Evolutionary conservation across 2,113 vertebrate genomes (phyloP).

Genomic region (Parus major): DNA sequence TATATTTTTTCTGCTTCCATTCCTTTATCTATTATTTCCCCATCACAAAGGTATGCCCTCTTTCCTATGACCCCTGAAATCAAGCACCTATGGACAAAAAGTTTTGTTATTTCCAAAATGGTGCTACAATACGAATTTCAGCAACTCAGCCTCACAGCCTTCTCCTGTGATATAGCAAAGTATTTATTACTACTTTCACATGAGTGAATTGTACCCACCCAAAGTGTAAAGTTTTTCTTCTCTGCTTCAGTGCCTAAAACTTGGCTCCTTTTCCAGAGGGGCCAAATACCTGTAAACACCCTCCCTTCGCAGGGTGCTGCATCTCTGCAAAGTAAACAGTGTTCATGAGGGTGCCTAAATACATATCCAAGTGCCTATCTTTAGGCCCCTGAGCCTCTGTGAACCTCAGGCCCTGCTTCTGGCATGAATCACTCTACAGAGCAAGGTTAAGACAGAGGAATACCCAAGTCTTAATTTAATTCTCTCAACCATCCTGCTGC

Average conservation of each 20-base stretch:
- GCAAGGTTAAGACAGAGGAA: neutral
- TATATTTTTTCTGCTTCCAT: neutral
- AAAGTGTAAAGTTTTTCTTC: neutral
- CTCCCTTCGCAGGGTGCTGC: neutral
- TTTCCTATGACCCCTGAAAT: neutral
- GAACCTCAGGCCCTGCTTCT: neutral
- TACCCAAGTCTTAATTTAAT: conserved; percentile 18
- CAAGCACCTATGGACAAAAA: neutral
- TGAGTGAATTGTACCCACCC: neutral
- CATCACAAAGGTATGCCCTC: neutral
- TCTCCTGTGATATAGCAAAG: neutral
- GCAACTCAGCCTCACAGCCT: neutral
- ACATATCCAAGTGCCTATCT: neutral
- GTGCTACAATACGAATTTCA: neutral
- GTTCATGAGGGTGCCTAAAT: neutral
- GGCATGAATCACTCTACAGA: neutral
- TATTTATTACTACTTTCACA: neutral
- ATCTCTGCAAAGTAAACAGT: conserved; percentile 1
- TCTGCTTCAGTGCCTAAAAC: neutral
- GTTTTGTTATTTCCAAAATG: neutral
- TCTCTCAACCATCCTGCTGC: neutral
- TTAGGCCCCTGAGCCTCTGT: neutral
- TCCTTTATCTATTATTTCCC: neutral
- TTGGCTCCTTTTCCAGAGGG: neutral
- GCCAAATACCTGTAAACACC: neutral